Base-by-base conservation (phyloP, 1,140 invertebrate species). In the Anastatus disparis region DNA sequence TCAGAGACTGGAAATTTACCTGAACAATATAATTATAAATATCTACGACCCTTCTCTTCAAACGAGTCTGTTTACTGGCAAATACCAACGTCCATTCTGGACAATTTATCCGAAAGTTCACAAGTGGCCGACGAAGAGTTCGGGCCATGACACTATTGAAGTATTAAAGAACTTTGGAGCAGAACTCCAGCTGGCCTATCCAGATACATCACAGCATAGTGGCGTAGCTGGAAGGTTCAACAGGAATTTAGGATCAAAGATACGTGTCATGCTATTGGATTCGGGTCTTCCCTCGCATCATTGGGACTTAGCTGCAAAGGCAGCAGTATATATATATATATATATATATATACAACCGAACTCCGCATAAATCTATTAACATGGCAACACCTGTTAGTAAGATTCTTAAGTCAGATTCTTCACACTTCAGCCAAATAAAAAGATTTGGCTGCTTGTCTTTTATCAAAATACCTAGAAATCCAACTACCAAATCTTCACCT, bases 141-240 rank as follows among this genome's bases (percentile, higher is more conserved):
- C 48, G 24, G 48, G 48, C 6, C 6, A 6, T 7, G 35, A 38
- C 6, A 38, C 35, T 2, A 2, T 61, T 10, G 24, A 61, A 40
- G 58, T 44, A 22, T 40, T 55, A 22, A 6, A 0, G 2, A 61
- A 75, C 80, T 46, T 65, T n/a, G n/a, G n/a, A n/a, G n/a, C n/a
- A n/a, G n/a, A n/a, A n/a, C n/a, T n/a, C n/a, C n/a, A n/a, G n/a
- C 76, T 3, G n/a, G n/a, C n/a, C n/a, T n/a, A n/a, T n/a, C n/a
- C n/a, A n/a, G n/a, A n/a, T n/a, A n/a, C n/a, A n/a, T 76, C 82
- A 48, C 31, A 78, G 26, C 74, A 77, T 50, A 84, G 84, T 73
- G 81, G 80, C 8, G 61, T 73, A 13, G 65, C 76, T 9, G 80
- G 84, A 55, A 38, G 81, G 42, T 68, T 75, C 15, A 83, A 83